phyloP scores from a whole-genome alignment of 2,888 invertebrate species.

The Andrena bucephala region DNA sequence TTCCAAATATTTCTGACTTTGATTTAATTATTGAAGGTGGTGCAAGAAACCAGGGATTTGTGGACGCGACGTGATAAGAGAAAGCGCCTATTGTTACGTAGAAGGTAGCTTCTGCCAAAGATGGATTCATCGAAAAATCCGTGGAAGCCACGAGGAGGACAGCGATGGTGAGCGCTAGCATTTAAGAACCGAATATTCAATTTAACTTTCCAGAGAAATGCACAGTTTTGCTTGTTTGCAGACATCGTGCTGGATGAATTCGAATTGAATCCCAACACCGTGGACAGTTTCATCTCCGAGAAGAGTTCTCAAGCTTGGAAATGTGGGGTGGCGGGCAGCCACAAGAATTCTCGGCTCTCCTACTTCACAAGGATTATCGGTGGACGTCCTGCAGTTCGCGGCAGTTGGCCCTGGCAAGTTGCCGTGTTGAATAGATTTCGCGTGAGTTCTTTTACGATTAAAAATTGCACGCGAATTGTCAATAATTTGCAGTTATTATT shows the following conservation, averaged over 20 bases:
- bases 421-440: conserved; percentile 94
- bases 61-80: conserved; percentile 91
- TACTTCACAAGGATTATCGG: conserved; percentile 92
- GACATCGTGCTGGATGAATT: conserved; percentile 78
- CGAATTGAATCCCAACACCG: conserved; percentile 77
- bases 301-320: conserved; percentile 77
- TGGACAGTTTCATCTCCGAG: conserved; percentile 73
- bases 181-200: not conserved
- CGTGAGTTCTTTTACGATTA: conserved; percentile 85
- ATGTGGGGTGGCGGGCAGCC: conserved; percentile 75
- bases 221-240: conserved; percentile 27
- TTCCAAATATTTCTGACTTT: not conserved
- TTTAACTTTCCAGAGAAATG: not conserved
- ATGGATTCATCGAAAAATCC: conserved; percentile 86
- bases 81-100: conserved; percentile 94
- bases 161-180: conserved; percentile 74
- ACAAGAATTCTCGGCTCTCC: conserved; percentile 77
- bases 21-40: conserved; percentile 85
- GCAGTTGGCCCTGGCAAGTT: conserved; percentile 98
- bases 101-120: conserved; percentile 93
- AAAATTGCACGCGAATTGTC: not conserved
- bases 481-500: not conserved
- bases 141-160: conserved; percentile 79
- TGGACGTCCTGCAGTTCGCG: conserved; percentile 91
- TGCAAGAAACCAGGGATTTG: conserved; percentile 92